Conservation (phyloP, 2,797 vertebrate species). For the Takifugu ocellatus region DNA sequence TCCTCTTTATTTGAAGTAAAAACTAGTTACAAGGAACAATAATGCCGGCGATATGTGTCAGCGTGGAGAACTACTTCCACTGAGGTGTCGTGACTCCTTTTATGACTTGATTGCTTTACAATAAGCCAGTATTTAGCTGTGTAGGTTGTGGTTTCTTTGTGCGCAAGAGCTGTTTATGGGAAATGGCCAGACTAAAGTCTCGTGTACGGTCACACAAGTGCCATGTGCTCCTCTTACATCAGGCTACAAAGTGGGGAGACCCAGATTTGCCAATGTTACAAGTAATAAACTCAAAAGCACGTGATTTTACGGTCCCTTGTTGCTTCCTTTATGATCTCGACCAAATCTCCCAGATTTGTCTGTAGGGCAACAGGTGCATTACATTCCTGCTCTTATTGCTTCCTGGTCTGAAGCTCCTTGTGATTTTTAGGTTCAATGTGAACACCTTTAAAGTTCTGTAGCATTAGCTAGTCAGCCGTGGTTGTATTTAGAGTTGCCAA, state of each 20-base stretch:
- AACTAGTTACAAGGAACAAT: too few species aligned
- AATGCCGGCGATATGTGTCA: too few species aligned
- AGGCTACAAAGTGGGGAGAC: conserved; percentile 14
- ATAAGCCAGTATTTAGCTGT: conserved; percentile 53
- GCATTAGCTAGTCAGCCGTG: conserved; percentile 33
- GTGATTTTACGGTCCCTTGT: conserved; percentile 37
- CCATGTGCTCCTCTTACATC: conserved; percentile 2
- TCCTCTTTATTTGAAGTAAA: too few species aligned
- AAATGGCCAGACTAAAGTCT: conserved; percentile 37
- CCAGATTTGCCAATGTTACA: conserved; percentile 21
- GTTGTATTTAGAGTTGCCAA: conserved; percentile 49
- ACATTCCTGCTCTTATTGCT: conserved; percentile 47
- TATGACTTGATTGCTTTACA: conserved; percentile 46
- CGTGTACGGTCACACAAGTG: conserved; percentile 13
- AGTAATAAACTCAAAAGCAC: not conserved
- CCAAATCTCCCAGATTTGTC: conserved; percentile 36
- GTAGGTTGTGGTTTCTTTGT: conserved; percentile 7
- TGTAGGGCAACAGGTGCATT: conserved; percentile 51
- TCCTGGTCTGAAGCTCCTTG: conserved; percentile 16
- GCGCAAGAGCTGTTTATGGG: conserved; percentile 9
- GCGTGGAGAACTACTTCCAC: too few species aligned
- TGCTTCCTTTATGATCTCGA: conserved; percentile 51
- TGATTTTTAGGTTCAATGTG: conserved; percentile 33
- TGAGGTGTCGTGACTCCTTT: conserved; percentile 6
- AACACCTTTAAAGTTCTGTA: conserved; percentile 41